These are phyloP conservation scores for Coremacera marginata DNA, from an alignment of 2,888 invertebrate genomes.

Conservation along the genomic window DNA sequence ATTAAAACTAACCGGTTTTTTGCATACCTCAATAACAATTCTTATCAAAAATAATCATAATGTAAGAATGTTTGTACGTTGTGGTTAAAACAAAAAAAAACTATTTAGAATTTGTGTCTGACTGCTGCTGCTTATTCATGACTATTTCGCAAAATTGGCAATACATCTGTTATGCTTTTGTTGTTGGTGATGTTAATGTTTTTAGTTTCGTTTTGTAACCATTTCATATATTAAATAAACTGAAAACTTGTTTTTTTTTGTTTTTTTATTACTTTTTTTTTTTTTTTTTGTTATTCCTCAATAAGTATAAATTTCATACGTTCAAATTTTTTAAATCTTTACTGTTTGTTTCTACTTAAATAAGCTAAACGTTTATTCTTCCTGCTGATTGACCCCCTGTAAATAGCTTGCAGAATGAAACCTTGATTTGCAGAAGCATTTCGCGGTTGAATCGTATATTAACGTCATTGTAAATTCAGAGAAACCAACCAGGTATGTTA, in stretches of 20 bases:
- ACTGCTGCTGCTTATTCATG: conserved; percentile 33
- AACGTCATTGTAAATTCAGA: conserved; percentile 26
- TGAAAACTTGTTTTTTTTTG: neutral
- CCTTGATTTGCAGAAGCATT: conserved; percentile 11
- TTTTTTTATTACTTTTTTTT: conserved; percentile 20
- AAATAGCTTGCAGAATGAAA: neutral
- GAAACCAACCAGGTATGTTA: conserved; percentile 1
- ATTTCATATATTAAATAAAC: neutral
- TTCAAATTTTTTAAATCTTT: too few relatives aligned
- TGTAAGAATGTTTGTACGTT: neutral
- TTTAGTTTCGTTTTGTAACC: neutral
- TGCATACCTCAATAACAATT: conserved; percentile 4
- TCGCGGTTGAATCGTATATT: conserved; percentile 5
- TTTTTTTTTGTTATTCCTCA: too few relatives aligned
- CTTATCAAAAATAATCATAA: conserved; percentile 24
- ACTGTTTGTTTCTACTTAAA: too few relatives aligned
- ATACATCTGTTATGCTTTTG: conserved; percentile 1
- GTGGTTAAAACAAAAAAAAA: neutral
- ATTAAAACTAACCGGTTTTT: conserved; percentile 27
- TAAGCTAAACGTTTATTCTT: neutral
- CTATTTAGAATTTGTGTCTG: conserved; percentile 26
- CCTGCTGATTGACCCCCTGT: neutral
- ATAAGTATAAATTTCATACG: too few relatives aligned
- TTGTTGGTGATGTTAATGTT: neutral
- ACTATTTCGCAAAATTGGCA: neutral